Conservation (phyloP, 2,888 invertebrate genomes). For the Amaurobius ferox region DNA sequence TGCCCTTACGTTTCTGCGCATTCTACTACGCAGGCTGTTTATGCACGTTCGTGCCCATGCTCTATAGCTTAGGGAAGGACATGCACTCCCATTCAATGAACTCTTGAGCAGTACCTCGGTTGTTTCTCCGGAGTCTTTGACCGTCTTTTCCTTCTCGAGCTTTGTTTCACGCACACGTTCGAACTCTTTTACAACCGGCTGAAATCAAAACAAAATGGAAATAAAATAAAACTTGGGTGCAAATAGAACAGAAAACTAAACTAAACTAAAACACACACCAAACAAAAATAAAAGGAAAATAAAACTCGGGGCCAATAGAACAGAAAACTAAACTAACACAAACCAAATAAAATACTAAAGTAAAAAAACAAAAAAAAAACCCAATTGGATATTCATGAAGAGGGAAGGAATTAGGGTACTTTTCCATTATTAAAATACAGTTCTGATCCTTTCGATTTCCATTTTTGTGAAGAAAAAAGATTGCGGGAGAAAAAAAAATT, state of each 20-base stretch:
- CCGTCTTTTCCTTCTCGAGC: constrained; percentile 64
- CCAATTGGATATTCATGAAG: no score
- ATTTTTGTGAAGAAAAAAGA: no score
- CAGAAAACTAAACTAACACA: background rate
- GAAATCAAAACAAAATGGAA: background rate
- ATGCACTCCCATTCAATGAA: no score
- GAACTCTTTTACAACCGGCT: constrained; percentile 41
- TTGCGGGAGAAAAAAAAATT: no score
- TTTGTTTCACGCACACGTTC: constrained; percentile 58
- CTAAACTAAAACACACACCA: background rate
- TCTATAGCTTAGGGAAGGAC: background rate
- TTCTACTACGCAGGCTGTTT: no score
- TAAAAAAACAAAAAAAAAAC: background rate
- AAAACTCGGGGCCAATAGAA: background rate
- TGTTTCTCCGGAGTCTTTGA: constrained; percentile 56
- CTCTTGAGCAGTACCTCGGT: constrained; percentile 43
- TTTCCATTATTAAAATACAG: no score
- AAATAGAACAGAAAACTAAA: background rate
- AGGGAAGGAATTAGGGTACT: no score
- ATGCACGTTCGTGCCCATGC: no score
- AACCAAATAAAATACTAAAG: background rate
- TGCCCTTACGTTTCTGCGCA: no score
- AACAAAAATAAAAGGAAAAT: background rate
- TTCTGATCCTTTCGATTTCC: no score
- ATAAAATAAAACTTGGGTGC: background rate